These are phyloP conservation scores for Cecropterus lyciades DNA, from an alignment of 1,140 invertebrate species.

Conservation along the genomic window DNA sequence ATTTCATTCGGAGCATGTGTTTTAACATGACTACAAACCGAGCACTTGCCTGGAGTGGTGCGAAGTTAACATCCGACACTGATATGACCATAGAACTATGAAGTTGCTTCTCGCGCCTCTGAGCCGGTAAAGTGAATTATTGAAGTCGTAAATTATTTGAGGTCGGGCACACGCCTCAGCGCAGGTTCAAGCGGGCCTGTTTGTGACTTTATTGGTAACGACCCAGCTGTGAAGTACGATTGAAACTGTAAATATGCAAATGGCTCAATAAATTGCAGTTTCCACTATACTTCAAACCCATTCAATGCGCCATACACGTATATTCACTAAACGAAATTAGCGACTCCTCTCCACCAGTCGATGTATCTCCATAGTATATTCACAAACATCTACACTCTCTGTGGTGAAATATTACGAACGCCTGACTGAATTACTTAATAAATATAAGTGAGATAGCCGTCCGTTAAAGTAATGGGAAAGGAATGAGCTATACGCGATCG, in stretches of 20 bases:
- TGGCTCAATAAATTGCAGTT: conserved; percentile 33
- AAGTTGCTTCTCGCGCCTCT: conserved; percentile 50
- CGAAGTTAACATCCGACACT: conserved; percentile 65
- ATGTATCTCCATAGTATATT: conserved; percentile 33
- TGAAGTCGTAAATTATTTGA: conserved; percentile 73
- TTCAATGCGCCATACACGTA: conserved; percentile 7
- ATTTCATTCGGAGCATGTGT: conserved; percentile 53
- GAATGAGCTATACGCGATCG: conserved; percentile 69
- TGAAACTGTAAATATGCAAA: conserved; percentile 46
- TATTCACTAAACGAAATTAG: conserved; percentile 36
- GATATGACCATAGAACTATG: conserved; percentile 63
- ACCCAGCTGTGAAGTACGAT: conserved; percentile 51
- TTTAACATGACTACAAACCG: conserved; percentile 50
- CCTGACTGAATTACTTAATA: conserved; percentile 42
- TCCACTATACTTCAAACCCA: conserved; percentile 31
- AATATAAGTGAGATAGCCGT: conserved; percentile 50
- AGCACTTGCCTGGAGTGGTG: conserved; percentile 33
- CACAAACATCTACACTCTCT: conserved; percentile 32
- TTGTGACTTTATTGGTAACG: conserved; percentile 60
- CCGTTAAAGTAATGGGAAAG: conserved; percentile 61
- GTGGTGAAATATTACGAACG: conserved; percentile 34
- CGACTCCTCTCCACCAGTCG: conserved; percentile 15
- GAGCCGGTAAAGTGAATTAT: conserved; percentile 63
- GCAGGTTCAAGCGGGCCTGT: conserved; percentile 53
- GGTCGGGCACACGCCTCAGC: conserved; percentile 57